Percentiles rank a stretch among this genome's conserved stretches.
phyloP scores from a whole-genome alignment of 2,113 vertebrate species.

The Seriola aureovittata region DNA sequence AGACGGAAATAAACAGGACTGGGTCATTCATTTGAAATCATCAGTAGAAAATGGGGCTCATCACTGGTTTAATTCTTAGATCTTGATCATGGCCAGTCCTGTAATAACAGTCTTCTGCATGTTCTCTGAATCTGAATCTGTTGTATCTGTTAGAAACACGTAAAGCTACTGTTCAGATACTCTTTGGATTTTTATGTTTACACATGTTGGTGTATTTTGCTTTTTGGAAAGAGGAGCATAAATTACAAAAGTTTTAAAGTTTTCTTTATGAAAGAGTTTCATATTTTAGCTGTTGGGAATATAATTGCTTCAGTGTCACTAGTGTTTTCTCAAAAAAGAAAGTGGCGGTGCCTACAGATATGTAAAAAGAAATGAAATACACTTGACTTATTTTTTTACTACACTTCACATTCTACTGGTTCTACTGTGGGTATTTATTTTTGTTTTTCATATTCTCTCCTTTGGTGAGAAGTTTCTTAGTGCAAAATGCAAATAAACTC shows the following conservation, averaged over 20 bases:
- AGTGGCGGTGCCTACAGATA: neutral
- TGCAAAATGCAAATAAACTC: slow-evolving; percentile 65
- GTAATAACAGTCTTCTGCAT: neutral
- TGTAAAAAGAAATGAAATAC: slow-evolving; percentile 50
- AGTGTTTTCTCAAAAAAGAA: neutral
- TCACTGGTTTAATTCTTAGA: neutral
- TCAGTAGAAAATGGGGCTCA: neutral
- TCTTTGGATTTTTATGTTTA: slow-evolving; percentile 59
- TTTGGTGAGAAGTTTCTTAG: slow-evolving; percentile 66
- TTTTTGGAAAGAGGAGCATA: slow-evolving; percentile 17
- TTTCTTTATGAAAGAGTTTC: neutral
- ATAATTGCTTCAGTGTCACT: neutral
- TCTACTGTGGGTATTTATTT: slow-evolving; percentile 75
- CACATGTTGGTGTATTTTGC: slow-evolving; percentile 34
- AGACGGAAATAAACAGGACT: neutral
- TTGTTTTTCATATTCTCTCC: slow-evolving; percentile 51
- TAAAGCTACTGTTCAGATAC: slow-evolving; percentile 12
- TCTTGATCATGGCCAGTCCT: neutral
- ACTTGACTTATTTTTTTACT: slow-evolving; percentile 56
- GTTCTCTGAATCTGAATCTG: neutral
- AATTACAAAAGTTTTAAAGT: slow-evolving; percentile 16
- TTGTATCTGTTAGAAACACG: neutral
- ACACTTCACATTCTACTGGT: slow-evolving; percentile 33
- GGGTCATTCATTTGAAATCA: neutral
- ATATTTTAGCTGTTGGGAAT: slow-evolving; percentile 21